Percentiles rank a stretch among this genome's conserved stretches.
phyloP scores from a whole-genome alignment of 2,797 vertebrate genomes.

The Coreius guichenoti region DNA sequence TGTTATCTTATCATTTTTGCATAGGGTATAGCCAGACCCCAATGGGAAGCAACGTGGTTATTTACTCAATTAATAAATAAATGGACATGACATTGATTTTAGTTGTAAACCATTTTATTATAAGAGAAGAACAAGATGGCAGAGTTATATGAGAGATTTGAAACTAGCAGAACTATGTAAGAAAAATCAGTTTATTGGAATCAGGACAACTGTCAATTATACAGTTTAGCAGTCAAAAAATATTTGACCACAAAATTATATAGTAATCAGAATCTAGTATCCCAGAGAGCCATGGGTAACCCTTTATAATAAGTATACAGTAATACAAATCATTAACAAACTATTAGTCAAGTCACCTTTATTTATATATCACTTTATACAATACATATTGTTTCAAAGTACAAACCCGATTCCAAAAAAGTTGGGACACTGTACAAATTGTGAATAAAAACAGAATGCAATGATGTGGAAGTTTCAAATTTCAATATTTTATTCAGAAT shows the following conservation, averaged over 20 bases:
- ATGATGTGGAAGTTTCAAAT: no score
- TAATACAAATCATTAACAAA: no score
- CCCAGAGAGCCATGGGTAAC: neutral
- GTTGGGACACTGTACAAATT: no score
- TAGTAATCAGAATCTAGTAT: neutral
- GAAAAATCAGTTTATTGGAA: neutral
- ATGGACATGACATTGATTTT: neutral
- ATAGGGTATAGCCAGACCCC: neutral
- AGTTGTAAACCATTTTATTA: neutral
- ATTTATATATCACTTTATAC: no score
- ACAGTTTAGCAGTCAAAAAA: neutral
- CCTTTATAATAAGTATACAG: no score
- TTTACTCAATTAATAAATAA: neutral
- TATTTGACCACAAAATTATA: neutral
- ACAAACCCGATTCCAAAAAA: no score
- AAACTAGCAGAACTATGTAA: neutral
- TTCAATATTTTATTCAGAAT: no score
- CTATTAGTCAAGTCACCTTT: no score
- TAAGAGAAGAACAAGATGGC: neutral
- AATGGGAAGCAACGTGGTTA: neutral
- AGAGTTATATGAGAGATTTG: neutral
- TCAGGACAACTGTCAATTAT: neutral
- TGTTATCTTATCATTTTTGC: neutral
- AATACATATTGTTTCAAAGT: no score
- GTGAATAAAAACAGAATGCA: no score